Conservation (phyloP, 1,140 invertebrate species). For the Platorchestia sp. region DNA sequence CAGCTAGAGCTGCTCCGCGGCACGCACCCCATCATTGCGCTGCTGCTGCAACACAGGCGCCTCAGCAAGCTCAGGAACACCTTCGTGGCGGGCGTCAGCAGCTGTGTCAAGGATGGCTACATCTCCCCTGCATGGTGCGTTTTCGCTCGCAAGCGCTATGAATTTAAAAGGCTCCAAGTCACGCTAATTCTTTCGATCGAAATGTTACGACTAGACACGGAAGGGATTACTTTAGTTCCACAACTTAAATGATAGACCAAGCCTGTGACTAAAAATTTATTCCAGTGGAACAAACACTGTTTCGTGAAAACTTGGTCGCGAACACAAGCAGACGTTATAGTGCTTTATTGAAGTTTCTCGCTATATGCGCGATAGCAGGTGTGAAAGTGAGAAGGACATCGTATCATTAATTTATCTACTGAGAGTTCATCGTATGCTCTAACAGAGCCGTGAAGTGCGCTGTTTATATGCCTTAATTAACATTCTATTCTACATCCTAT, state of each 20-base stretch:
- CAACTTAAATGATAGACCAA: too few relatives aligned
- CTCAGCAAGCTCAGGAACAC: slow-evolving; percentile 76
- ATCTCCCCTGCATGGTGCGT: slow-evolving; percentile 73
- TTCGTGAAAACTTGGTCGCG: too few relatives aligned
- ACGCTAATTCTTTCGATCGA: too few relatives aligned
- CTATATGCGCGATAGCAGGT: too few relatives aligned
- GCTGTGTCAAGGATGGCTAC: slow-evolving; percentile 71
- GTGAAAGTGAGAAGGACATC: neutral
- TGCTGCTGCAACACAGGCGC: slow-evolving; percentile 75
- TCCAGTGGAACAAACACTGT: too few relatives aligned
- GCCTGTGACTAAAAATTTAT: too few relatives aligned
- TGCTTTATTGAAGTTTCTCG: too few relatives aligned
- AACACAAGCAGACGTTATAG: too few relatives aligned
- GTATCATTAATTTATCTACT: neutral
- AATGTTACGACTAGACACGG: too few relatives aligned
- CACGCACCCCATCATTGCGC: slow-evolving; percentile 74
- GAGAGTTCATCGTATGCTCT: neutral
- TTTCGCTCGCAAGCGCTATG: neutral
- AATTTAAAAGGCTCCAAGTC: too few relatives aligned
- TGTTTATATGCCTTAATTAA: neutral
- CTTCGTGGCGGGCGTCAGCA: slow-evolving; percentile 74
- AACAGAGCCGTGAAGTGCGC: neutral
- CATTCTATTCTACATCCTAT: neutral
- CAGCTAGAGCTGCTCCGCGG: slow-evolving; percentile 72
- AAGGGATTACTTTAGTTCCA: too few relatives aligned